Evolutionary conservation across 2,797 vertebrate species (phyloP).

Genomic region (Megalops cyprinoides): DNA sequence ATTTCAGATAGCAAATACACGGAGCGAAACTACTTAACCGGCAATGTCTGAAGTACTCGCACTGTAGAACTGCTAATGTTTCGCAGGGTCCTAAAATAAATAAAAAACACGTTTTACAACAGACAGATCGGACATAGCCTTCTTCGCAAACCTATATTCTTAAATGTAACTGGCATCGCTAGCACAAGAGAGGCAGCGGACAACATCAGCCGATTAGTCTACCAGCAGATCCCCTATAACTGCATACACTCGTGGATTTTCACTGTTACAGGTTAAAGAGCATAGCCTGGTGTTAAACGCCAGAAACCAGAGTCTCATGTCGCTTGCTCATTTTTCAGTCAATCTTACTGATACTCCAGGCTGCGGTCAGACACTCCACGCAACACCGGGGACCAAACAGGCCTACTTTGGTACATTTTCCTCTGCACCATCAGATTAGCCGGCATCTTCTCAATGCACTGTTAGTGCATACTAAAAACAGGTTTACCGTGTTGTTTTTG

Average conservation of each 20-base stretch:
- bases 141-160: too few relatives aligned
- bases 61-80: not conserved
- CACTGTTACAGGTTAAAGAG: not conserved
- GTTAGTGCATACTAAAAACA: not conserved
- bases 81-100: too few relatives aligned
- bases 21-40: too few relatives aligned
- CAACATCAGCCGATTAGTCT: not conserved
- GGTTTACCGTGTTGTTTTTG: constrained; percentile 31
- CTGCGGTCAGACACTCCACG: constrained; percentile 1
- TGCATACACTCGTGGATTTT: too few relatives aligned
- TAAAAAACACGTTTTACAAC: too few relatives aligned
- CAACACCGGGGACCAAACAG: constrained; percentile 27
- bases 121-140: too few relatives aligned
- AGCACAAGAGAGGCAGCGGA: not conserved
- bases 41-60: not conserved
- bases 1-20: too few relatives aligned
- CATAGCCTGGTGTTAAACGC: not conserved
- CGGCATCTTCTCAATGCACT: not conserved
- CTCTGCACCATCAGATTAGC: not conserved
- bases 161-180: too few relatives aligned
- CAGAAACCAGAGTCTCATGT: not conserved
- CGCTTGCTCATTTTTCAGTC: not conserved
- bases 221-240: not conserved
- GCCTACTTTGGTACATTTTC: constrained; percentile 2
- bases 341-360: not conserved